Evolutionary conservation across 2,888 invertebrate species (phyloP), one percentile per base, ranked within the genome.

Genomic region (Drosophila prostipennis): DNA sequence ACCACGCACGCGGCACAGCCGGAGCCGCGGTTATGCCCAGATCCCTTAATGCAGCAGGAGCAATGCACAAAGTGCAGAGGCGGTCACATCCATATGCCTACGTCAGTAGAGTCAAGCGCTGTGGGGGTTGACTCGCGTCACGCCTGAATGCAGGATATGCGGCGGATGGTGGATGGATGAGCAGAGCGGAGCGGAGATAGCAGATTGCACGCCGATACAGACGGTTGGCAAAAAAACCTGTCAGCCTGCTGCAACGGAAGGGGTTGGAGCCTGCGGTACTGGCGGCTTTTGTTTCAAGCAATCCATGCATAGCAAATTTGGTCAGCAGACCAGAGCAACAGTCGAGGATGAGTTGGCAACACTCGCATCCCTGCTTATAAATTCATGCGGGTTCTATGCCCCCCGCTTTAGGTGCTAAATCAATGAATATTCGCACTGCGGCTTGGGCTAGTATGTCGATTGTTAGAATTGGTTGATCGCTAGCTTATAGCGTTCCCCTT

Each of bases 251-350:
- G 63, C 65, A 71, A 48, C 59, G 46, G 36, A 78, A 73, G 69
- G 74, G 84, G 79, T 78, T 75, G 80, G 78, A 52, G 37, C 42
- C 56, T 55, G 64, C 43, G 52, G 37, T 51, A 49, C 19, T 10
- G 46, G 36, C 59, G 46, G 71, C 70, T 59, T 72, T 79, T 85
- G 82, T 82, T 77, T 77, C 65, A 74, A 60, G 16, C 67, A 76
- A 74, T 49, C 89, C 72, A 87, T 74, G 85, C 85, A 78, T 89
- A 73, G n/a, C 23, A 76, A 89, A 84, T 84, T 80, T 37, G 65
- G 55, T 53, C 81, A 87, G 54, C 68, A 61, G 82, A 81, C 74
- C 86, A 87, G 72, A 81, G 74, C 74, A 54, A 43, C 40, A 53
- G 46, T 48, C 59, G 52, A 70, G 78, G 65, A 76, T 67, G 63